Evolutionary conservation across 2,888 invertebrate species (phyloP).

Genomic region (Tachystola acroxantha): DNA sequence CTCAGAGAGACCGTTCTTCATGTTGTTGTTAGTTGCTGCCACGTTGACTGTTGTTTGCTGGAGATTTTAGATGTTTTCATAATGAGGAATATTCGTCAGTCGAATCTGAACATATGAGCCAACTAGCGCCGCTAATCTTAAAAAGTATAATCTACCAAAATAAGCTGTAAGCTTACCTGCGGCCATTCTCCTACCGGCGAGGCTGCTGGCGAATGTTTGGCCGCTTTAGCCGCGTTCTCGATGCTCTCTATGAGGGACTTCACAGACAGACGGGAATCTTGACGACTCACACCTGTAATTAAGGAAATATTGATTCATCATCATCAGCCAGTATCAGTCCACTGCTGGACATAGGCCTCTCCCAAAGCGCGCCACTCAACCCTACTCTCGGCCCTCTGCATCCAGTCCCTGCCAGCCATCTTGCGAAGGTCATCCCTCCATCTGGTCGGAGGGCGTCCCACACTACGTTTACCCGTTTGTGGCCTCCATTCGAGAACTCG

Average conservation of each 20-base stretch:
- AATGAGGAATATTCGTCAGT: neutral
- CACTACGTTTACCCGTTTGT: too few species aligned
- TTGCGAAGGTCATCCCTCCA: too few species aligned
- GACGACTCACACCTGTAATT: constrained; percentile 64
- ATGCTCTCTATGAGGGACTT: constrained; percentile 95
- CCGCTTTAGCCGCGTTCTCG: constrained; percentile 90
- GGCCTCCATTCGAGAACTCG: too few species aligned
- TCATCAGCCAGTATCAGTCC: too few species aligned
- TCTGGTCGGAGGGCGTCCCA: too few species aligned
- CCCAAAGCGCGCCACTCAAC: too few species aligned
- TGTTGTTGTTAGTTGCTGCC: constrained; percentile 27
- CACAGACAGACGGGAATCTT: constrained; percentile 91
- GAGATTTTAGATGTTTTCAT: constrained; percentile 1
- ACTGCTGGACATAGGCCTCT: too few species aligned
- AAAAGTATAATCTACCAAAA: neutral
- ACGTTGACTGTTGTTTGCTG: constrained; percentile 39
- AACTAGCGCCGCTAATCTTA: too few species aligned
- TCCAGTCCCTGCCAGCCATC: too few species aligned
- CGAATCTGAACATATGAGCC: neutral
- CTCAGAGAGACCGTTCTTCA: constrained; percentile 54
- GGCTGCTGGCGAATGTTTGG: constrained; percentile 73
- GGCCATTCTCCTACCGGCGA: constrained; percentile 67
- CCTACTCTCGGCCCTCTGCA: too few species aligned
- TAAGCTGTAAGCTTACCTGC: too few species aligned
- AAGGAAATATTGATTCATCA: too few species aligned